phyloP scores from a whole-genome alignment of 2,888 invertebrate genomes.

The Pseudanteris insignis region DNA sequence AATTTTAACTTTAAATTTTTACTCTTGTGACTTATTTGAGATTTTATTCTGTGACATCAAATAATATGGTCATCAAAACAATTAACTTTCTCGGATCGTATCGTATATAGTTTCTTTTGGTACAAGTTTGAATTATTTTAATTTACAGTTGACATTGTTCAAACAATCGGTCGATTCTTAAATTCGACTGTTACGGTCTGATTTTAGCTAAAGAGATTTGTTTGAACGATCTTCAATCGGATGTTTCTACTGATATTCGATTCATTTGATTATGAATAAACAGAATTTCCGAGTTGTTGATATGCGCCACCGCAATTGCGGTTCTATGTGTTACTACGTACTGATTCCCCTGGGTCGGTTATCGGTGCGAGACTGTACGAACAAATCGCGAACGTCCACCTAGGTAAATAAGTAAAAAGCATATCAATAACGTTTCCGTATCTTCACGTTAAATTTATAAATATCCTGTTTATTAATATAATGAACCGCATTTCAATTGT shows the following conservation, averaged over 20 bases:
- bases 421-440: conserved; percentile 13
- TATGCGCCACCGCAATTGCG: conserved; percentile 39
- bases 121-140: too few species aligned
- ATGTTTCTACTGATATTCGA: conserved; percentile 42
- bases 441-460: not conserved
- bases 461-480: too few species aligned
- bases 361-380: conserved; percentile 32
- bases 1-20: too few species aligned
- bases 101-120: too few species aligned
- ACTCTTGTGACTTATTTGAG: too few species aligned
- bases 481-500: too few species aligned
- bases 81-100: too few species aligned
- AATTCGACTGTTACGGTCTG: conserved; percentile 27
- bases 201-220: conserved; percentile 33
- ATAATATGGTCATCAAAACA: too few species aligned
- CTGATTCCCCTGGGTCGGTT: conserved; percentile 38
- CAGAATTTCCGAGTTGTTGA: conserved; percentile 37
- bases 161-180: conserved; percentile 20
- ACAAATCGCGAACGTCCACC: conserved; percentile 20
- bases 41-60: too few species aligned
- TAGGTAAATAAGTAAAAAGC: conserved; percentile 37
- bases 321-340: conserved; percentile 29
- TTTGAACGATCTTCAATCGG: conserved; percentile 36
- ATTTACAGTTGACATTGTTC: conserved; percentile 13
- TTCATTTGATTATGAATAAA: conserved; percentile 41